These are phyloP conservation scores for Menidia beryllina DNA, from an alignment of 2,113 vertebrate genomes.

Conservation along the genomic window DNA sequence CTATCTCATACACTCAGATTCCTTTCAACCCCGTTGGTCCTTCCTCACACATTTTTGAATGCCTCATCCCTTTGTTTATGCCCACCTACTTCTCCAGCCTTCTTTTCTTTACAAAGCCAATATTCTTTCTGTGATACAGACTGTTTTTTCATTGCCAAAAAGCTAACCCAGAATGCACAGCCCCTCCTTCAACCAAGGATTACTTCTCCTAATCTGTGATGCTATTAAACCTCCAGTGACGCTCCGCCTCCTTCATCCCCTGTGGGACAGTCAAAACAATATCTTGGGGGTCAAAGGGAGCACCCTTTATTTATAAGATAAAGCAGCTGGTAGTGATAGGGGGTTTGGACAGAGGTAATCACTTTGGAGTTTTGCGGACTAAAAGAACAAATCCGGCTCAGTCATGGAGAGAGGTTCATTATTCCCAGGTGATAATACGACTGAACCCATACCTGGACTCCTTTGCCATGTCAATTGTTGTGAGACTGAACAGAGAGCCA, in stretches of 20 bases:
- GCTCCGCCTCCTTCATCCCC: slow-evolving; percentile 38
- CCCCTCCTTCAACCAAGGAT: slow-evolving; percentile 69
- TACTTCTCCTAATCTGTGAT: slow-evolving; percentile 79
- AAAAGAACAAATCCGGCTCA: background rate
- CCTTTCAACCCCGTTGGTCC: slow-evolving; percentile 6
- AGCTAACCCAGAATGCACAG: slow-evolving; percentile 65
- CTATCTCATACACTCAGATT: slow-evolving; percentile 20
- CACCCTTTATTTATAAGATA: slow-evolving; percentile 23
- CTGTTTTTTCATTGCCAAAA: slow-evolving; percentile 33
- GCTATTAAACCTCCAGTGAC: slow-evolving; percentile 68
- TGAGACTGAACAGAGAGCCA: slow-evolving; percentile 21
- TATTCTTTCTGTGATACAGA: slow-evolving; percentile 19
- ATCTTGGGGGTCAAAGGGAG: slow-evolving; percentile 50
- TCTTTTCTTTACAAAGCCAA: slow-evolving; percentile 15
- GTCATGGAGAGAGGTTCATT: slow-evolving; percentile 7
- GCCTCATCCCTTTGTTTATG: slow-evolving; percentile 6
- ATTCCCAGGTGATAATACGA: slow-evolving; percentile 12
- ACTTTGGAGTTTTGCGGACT: background rate
- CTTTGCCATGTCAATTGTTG: slow-evolving; percentile 38
- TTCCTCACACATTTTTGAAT: slow-evolving; percentile 13
- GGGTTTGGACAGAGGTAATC: background rate
- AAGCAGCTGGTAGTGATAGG: slow-evolving; percentile 17
- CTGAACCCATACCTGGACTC: slow-evolving; percentile 40
- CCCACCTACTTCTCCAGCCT: slow-evolving; percentile 36
- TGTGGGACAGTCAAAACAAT: slow-evolving; percentile 70